Conservation (phyloP, 2,113 vertebrate species). For the Sarotherodon lohbergeri region DNA sequence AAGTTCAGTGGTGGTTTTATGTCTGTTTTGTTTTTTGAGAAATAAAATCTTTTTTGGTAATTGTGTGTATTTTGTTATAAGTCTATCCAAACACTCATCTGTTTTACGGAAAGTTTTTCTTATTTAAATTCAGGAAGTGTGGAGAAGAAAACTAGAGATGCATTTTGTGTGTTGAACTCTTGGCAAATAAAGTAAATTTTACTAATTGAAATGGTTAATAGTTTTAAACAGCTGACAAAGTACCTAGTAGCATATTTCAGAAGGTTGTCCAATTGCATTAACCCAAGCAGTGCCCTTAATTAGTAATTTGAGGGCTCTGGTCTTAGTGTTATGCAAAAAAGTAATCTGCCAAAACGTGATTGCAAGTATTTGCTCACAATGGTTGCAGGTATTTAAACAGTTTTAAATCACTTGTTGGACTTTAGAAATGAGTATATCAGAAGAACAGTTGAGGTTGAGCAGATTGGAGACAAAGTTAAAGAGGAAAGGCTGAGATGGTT, state of each 20-base stretch:
- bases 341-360: background rate
- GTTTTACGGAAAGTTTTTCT: background rate
- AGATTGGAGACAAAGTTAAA: background rate
- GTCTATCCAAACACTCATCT: background rate
- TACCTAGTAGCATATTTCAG: background rate
- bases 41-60: background rate
- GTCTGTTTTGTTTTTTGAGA: background rate
- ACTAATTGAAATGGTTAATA: background rate
- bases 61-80: background rate
- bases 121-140: background rate
- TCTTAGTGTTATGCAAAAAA: background rate
- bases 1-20: background rate
- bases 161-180: background rate
- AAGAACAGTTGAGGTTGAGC: no score
- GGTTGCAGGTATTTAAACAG: background rate
- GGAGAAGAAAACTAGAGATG: background rate
- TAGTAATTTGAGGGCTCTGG: background rate
- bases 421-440: background rate
- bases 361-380: background rate
- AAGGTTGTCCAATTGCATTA: background rate
- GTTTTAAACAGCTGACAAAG: background rate
- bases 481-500: background rate
- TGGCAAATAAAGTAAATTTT: background rate
- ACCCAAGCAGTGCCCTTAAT: background rate
- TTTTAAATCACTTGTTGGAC: background rate